Evolutionary conservation across 1,140 invertebrate genomes (phyloP), one percentile per base, ranked within the genome.

Genomic region (Dreissena polymorpha): DNA sequence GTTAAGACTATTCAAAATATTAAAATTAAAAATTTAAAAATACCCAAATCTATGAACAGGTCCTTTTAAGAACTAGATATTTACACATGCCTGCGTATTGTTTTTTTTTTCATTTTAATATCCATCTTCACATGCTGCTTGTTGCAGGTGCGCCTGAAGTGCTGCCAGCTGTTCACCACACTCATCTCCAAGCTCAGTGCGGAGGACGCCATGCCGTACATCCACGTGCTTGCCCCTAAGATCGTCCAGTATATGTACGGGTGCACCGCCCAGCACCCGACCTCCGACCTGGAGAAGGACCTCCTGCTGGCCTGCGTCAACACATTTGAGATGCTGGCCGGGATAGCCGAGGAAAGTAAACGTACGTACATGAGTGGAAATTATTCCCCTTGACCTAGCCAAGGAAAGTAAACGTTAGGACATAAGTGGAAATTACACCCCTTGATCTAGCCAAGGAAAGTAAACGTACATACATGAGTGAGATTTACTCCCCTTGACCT

Each of bases 161-260:
- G 96, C 88, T 94, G 97, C 39, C 96, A 97, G 92, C 96, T 96
- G 0, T 92, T 97, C 13, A 94, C 94, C 85, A 96, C 95, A 0
- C 95, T 97, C 64, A 96, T 97, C 88, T 92, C 94, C 25, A 95
- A 96, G 90, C 93, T 95, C 1, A 96, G 97, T 86, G 93, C 94
- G 55, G 93, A 92, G 70, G 95, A 97, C 55, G 94, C 95, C 60
- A 95, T 95, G 1, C 96, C 96, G 0, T 97, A 97, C 86, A 97
- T 98, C 78, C 96, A 97, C 89, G 95, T 96, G 0, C 92, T 98
- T 51, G 96, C 96, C 21, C 96, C 92, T 18, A 84, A 86, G 57
- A 87, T 93, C 25, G 89, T 93, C 64, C 89, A 93, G 51, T 89
- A 90, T 72, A 75, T 93, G 14, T 84, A 90, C 68, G 71, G 79